A percentile compares a stretch with the other conserved stretches of the same genome.
phyloP scores from a whole-genome alignment of 2,113 vertebrate genomes.

The Tauraco erythrolophus region DNA sequence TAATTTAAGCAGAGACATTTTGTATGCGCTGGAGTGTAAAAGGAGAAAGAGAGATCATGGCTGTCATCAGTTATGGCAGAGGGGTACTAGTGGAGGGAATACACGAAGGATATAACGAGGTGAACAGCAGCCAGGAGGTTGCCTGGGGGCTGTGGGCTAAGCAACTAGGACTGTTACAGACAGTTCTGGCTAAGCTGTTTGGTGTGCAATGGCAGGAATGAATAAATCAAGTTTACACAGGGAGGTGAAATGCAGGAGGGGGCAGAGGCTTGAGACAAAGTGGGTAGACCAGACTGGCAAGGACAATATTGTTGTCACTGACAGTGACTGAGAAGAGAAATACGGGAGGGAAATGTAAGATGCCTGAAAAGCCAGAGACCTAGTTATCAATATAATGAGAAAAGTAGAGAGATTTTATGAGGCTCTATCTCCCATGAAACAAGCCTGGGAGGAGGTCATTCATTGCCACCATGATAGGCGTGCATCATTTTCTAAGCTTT shows the following conservation, averaged over 20 bases:
- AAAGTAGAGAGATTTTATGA: neutral
- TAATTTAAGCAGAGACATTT: neutral
- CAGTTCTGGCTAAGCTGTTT: neutral
- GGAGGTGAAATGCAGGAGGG: neutral
- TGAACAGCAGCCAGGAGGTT: neutral
- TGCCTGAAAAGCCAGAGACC: neutral
- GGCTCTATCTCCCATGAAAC: neutral
- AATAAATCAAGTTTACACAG: neutral
- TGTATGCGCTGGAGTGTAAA: neutral
- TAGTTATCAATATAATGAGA: neutral
- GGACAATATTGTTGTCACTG: neutral
- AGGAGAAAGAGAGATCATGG: neutral
- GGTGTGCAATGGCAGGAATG: neutral
- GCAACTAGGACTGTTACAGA: neutral
- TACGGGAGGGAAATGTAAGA: neutral
- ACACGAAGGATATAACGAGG: neutral
- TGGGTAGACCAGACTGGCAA: neutral
- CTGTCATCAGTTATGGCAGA: neutral
- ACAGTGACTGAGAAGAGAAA: neutral
- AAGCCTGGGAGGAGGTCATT: neutral
- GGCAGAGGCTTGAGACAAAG: neutral
- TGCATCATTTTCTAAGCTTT: neutral
- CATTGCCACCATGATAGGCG: rapidly evolving
- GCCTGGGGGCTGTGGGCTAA: neutral
- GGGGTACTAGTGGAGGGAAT: neutral